Percentiles rank a stretch among this genome's conserved stretches.
phyloP scores from a whole-genome alignment of 2,888 invertebrate genomes.

The Portevinia maculata region DNA sequence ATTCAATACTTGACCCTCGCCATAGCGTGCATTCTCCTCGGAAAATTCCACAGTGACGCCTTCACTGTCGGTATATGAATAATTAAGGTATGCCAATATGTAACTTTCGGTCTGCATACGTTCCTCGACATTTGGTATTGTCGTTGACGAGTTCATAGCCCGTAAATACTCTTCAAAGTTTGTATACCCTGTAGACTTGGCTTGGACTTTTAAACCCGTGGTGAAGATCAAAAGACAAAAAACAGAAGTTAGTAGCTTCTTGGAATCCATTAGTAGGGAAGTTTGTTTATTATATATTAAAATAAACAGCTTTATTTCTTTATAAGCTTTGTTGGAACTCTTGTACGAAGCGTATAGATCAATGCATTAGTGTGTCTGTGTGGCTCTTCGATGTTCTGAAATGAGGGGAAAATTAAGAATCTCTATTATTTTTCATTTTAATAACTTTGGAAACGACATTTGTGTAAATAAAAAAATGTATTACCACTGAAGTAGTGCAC shows the following conservation, averaged over 20 bases:
- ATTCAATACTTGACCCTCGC: conserved; percentile 87
- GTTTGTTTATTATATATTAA: conserved; percentile 5
- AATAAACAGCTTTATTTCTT: not conserved
- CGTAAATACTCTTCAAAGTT: conserved; percentile 81
- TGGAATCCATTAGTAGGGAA: conserved; percentile 77
- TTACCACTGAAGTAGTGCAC: too few species aligned
- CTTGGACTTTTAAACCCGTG: conserved; percentile 62
- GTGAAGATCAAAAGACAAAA: conserved; percentile 77
- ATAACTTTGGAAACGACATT: too few species aligned
- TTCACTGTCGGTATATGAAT: conserved; percentile 77
- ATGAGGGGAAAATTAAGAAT: not conserved
- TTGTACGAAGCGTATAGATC: conserved; percentile 45
- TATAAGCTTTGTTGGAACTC: conserved; percentile 60
- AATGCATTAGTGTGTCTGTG: conserved; percentile 40
- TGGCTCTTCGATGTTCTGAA: conserved; percentile 28
- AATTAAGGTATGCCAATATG: conserved; percentile 81
- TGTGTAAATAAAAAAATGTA: too few species aligned
- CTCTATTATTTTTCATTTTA: too few species aligned
- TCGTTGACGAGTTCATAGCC: conserved; percentile 78
- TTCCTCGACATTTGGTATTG: conserved; percentile 78
- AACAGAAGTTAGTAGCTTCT: conserved; percentile 76
- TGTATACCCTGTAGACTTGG: conserved; percentile 81
- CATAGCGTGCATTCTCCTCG: conserved; percentile 86
- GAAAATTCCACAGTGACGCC: conserved; percentile 75
- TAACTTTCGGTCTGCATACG: conserved; percentile 80